Evolutionary conservation across 2,888 invertebrate species (phyloP).

Genomic region (Mesorhabditis sp.): DNA sequence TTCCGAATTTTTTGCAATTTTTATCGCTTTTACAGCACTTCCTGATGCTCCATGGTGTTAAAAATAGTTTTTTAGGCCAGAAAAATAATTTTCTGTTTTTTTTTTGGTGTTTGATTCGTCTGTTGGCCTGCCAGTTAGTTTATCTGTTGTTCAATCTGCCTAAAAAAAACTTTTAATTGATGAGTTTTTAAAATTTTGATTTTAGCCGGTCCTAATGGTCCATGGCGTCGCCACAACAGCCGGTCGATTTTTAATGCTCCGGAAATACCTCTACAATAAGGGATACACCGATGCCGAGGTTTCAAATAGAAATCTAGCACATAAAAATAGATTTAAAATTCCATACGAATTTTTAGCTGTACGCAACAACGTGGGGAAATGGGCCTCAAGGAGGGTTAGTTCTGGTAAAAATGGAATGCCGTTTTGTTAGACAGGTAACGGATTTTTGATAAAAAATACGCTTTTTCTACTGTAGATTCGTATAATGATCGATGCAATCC

Average conservation of each 20-base stretch:
- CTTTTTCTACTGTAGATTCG: neutral
- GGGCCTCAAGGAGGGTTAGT: slow-evolving; percentile 2
- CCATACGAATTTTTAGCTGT: neutral
- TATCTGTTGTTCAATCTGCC: no score
- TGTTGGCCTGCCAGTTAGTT: no score
- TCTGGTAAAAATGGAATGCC: slow-evolving; percentile 3
- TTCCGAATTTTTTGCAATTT: no score
- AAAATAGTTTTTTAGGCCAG: no score
- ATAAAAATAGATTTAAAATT: no score
- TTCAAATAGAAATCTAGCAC: neutral
- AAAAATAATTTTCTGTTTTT: no score
- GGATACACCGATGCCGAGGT: slow-evolving; percentile 3
- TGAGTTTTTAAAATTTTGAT: neutral
- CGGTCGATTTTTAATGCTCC: neutral
- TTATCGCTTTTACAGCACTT: no score
- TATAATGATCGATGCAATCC: slow-evolving; percentile 1
- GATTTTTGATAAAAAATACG: neutral
- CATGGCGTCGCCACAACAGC: neutral
- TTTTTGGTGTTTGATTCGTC: no score
- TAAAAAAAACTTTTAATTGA: neutral
- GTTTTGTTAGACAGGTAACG: neutral
- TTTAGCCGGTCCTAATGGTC: neutral
- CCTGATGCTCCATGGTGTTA: no score
- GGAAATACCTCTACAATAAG: slow-evolving; percentile 5
- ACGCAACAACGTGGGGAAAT: neutral